These are phyloP conservation scores for Halcyon chelicuti DNA, from an alignment of 2,797 vertebrate genomes.

Conservation along the genomic window DNA sequence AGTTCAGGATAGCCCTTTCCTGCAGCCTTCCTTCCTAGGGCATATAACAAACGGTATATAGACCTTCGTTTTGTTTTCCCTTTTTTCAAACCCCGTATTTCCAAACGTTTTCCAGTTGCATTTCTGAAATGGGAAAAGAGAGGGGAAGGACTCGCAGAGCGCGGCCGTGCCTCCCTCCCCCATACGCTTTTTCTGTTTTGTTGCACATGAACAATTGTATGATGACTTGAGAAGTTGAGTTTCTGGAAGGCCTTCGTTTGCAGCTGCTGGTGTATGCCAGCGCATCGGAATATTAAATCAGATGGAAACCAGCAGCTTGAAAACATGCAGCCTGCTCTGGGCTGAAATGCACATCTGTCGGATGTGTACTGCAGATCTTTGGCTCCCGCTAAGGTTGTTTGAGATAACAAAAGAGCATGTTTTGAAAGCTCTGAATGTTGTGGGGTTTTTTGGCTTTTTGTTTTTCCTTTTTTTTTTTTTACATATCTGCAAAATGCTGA, in stretches of 20 bases:
- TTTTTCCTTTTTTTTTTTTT: background rate
- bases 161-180: background rate
- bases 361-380: background rate
- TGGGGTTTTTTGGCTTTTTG: background rate
- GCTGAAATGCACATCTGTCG: conserved; percentile 60
- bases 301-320: conserved; percentile 48
- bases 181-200: background rate
- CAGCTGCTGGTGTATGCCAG: conserved; percentile 24
- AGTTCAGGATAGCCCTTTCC: background rate
- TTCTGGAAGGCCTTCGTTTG: conserved; percentile 12
- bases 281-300: conserved; percentile 47
- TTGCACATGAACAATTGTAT: background rate
- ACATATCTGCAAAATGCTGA: background rate
- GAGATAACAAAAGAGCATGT: background rate
- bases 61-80: background rate
- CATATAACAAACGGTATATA: fast-evolving
- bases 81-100: fast-evolving
- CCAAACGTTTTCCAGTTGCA: background rate
- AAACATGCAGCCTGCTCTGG: conserved; percentile 37
- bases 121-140: background rate
- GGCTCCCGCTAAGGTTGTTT: background rate
- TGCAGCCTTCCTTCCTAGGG: background rate
- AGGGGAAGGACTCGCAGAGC: background rate
- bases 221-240: background rate
- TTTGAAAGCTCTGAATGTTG: background rate